These are phyloP conservation scores for Liopterus haemorrhoidalis DNA, from an alignment of 2,888 invertebrate genomes.

Conservation along the genomic window DNA sequence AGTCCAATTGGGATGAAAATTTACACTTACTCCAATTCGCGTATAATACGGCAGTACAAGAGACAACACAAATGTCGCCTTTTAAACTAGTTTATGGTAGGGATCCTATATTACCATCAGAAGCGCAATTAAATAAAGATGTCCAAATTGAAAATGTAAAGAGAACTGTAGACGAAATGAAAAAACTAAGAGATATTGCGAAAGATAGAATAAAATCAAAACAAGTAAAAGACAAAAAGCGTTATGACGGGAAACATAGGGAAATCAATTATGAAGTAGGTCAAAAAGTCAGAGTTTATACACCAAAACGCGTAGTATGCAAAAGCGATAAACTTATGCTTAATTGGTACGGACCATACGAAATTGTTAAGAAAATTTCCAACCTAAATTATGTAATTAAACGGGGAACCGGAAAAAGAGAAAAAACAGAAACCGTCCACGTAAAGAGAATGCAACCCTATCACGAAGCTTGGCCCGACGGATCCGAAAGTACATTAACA, in stretches of 20 bases:
- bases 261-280: slow-evolving; percentile 24
- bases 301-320: slow-evolving; percentile 30
- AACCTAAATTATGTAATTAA: slow-evolving; percentile 27
- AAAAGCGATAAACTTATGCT: slow-evolving; percentile 31
- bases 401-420: slow-evolving; percentile 16
- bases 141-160: background rate
- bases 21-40: slow-evolving; percentile 28
- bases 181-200: slow-evolving; percentile 18
- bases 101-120: slow-evolving; percentile 28
- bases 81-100: slow-evolving; percentile 30
- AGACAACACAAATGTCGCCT: slow-evolving; percentile 27
- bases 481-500: too few species aligned
- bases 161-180: slow-evolving; percentile 2
- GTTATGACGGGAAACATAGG: slow-evolving; percentile 31
- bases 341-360: slow-evolving; percentile 31
- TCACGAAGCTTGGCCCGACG: too few species aligned
- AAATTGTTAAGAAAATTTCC: slow-evolving; percentile 24
- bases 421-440: too few species aligned
- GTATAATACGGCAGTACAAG: slow-evolving; percentile 31
- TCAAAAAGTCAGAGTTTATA: slow-evolving; percentile 31
- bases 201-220: slow-evolving; percentile 24
- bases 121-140: slow-evolving; percentile 18
- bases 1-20: slow-evolving; percentile 24
- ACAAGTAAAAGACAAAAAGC: slow-evolving; percentile 28
- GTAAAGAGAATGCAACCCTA: too few species aligned